Evolutionary conservation across 2,797 vertebrate genomes (phyloP).

Genomic region (Buphagus erythrorhynchus): DNA sequence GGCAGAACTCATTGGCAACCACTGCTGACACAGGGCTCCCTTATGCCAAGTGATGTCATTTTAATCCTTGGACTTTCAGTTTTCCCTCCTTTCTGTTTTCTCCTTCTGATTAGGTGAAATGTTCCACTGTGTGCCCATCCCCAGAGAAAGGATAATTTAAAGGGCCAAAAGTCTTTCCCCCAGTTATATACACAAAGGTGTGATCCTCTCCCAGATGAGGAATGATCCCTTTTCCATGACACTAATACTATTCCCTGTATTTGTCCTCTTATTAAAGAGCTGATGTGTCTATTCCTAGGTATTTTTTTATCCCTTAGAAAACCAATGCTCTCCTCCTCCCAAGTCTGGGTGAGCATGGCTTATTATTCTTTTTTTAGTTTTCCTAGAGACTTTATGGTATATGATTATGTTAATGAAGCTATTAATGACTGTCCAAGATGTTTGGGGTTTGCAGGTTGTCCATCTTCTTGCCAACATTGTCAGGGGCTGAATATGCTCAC

Average conservation of each 20-base stretch:
- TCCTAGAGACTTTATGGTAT: slow-evolving; percentile 37
- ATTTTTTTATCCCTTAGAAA: neutral
- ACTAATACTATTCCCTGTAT: neutral
- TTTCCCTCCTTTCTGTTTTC: neutral
- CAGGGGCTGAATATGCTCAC: neutral
- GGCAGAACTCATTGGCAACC: neutral
- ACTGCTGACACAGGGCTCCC: neutral
- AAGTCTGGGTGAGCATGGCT: neutral
- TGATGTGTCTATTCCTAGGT: neutral
- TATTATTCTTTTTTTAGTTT: neutral
- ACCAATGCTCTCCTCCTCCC: neutral
- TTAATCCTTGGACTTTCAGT: neutral
- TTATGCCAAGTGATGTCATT: neutral
- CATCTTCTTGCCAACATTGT: neutral
- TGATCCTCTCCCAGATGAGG: neutral
- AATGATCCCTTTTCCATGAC: neutral
- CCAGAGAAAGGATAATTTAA: neutral
- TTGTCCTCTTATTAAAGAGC: neutral
- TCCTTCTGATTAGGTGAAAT: neutral
- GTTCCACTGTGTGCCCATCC: neutral
- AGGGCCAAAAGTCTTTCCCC: neutral
- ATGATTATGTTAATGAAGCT: neutral
- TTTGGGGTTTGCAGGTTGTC: neutral
- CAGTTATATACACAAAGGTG: neutral
- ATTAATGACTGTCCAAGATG: neutral